Evolutionary conservation across 2,888 invertebrate genomes (phyloP).

Genomic region (Scaeva pyrastri): DNA sequence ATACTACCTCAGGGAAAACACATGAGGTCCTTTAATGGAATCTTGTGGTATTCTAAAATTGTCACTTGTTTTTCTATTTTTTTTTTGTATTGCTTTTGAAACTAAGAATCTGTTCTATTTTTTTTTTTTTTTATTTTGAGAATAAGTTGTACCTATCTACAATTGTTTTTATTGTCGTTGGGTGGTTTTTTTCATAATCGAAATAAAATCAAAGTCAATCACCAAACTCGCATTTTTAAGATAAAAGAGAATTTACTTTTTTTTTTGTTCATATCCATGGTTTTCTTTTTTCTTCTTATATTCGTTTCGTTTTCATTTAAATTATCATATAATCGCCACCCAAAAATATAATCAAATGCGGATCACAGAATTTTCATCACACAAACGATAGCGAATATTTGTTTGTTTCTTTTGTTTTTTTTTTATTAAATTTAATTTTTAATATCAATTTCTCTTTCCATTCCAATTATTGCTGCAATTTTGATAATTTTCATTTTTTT

Average conservation of each 20-base stretch:
- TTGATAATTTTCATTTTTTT: slow-evolving; percentile 30
- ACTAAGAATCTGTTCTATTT: too few relatives aligned
- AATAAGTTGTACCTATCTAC: too few relatives aligned
- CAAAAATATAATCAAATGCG: slow-evolving; percentile 79
- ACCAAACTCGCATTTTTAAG: background rate
- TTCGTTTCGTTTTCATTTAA: slow-evolving; percentile 62
- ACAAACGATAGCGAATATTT: slow-evolving; percentile 81
- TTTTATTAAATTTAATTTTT: slow-evolving; percentile 8
- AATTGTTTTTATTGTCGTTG: too few relatives aligned
- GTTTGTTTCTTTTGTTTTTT: too few relatives aligned
- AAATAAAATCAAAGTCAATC: background rate
- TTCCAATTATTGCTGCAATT: slow-evolving; percentile 29
- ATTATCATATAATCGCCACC: slow-evolving; percentile 78
- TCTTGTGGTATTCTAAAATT: too few relatives aligned
- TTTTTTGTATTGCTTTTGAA: too few relatives aligned
- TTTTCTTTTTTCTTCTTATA: background rate
- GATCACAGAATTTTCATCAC: slow-evolving; percentile 84
- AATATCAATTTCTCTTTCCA: slow-evolving; percentile 32
- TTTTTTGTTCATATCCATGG: background rate
- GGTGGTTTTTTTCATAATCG: too few relatives aligned
- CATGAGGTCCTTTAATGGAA: too few relatives aligned
- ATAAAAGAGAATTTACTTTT: background rate
- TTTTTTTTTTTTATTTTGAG: too few relatives aligned
- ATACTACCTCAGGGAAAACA: too few relatives aligned
- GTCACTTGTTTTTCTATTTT: too few relatives aligned